Evolutionary conservation across 2,797 vertebrate species (phyloP).

Genomic region (Dendrocincla tyrannina): DNA sequence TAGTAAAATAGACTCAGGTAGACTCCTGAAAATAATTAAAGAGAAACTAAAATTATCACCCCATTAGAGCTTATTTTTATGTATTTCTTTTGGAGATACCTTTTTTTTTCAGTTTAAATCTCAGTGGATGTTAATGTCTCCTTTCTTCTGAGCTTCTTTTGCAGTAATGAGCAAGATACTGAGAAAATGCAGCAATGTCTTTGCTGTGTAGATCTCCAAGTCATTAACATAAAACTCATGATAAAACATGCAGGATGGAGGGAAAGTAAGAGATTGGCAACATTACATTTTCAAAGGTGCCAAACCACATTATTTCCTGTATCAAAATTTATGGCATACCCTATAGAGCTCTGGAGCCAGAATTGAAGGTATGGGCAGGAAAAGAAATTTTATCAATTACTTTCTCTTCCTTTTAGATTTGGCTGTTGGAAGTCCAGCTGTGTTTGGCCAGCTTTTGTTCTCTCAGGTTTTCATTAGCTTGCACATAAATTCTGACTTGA

Average conservation of each 20-base stretch:
- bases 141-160: background rate
- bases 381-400: background rate
- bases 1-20: background rate
- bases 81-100: background rate
- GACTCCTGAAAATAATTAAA: background rate
- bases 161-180: background rate
- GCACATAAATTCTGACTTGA: background rate
- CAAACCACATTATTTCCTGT: background rate
- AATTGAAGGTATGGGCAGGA: background rate
- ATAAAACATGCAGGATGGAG: background rate
- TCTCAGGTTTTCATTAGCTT: background rate
- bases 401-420: background rate
- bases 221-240: background rate
- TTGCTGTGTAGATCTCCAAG: background rate
- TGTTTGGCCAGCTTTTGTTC: background rate
- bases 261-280: background rate
- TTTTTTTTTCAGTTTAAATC: background rate
- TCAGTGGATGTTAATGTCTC: background rate
- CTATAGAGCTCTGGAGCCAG: background rate
- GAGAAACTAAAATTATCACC: background rate
- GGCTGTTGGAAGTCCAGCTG: background rate
- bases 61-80: background rate
- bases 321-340: background rate
- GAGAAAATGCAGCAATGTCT: background rate
- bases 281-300: background rate